phyloP scores from a whole-genome alignment of 2,888 invertebrate species.

The Myathropa florea region DNA sequence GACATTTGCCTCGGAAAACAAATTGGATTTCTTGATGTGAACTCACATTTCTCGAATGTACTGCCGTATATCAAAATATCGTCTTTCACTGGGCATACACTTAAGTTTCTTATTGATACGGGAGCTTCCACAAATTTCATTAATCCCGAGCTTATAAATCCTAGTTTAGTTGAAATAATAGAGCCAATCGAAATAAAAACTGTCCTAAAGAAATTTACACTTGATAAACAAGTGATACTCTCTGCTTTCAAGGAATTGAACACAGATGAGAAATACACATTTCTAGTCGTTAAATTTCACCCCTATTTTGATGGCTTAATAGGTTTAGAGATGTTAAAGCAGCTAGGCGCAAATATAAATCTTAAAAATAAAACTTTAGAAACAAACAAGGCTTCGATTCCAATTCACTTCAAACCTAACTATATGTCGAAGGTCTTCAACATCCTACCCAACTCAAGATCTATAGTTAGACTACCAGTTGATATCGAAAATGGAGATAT shows the following conservation, averaged over 20 bases:
- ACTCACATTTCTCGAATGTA: slow-evolving; percentile 21
- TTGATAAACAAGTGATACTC: slow-evolving; percentile 26
- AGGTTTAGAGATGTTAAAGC: slow-evolving; percentile 46
- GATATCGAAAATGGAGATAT: background rate
- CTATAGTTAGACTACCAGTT: background rate
- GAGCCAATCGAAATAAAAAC: background rate
- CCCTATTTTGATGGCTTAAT: slow-evolving; percentile 52
- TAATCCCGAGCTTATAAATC: slow-evolving; percentile 26
- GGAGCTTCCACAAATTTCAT: slow-evolving; percentile 37
- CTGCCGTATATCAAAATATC: slow-evolving; percentile 28
- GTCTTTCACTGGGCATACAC: background rate
- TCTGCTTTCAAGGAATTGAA: slow-evolving; percentile 22
- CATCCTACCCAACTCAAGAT: background rate
- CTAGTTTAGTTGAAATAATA: slow-evolving; percentile 2
- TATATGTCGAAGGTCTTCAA: slow-evolving; percentile 7
- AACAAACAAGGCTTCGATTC: background rate
- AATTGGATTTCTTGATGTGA: slow-evolving; percentile 24
- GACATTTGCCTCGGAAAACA: slow-evolving; percentile 6
- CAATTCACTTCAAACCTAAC: background rate
- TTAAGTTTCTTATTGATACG: slow-evolving; percentile 31
- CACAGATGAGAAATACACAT: background rate
- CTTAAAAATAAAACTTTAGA: background rate
- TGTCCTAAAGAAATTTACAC: background rate
- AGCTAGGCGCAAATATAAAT: slow-evolving; percentile 16
- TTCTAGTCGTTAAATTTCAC: slow-evolving; percentile 44